Evolutionary conservation across 2,113 vertebrate species (phyloP).

Genomic region (Hyperopisus bebe): DNA sequence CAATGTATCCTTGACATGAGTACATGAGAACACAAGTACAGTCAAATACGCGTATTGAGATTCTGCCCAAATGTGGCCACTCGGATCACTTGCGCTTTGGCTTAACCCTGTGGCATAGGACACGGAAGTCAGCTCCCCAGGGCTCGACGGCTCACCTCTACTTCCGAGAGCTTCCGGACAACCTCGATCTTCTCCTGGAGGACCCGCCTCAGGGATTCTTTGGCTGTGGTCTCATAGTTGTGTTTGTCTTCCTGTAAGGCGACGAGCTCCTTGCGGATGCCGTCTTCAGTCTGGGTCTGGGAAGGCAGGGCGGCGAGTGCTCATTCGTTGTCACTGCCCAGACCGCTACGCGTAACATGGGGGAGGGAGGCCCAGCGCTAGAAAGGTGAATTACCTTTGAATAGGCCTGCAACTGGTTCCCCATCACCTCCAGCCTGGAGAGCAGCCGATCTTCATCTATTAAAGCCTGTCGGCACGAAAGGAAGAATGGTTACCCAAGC

Average conservation of each 20-base stretch:
- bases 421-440: conserved; percentile 96
- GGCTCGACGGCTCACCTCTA: conserved; percentile 70
- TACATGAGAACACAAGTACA: too few species aligned
- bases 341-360: background rate
- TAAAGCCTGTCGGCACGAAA: conserved; percentile 72
- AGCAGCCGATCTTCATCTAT: conserved; percentile 98
- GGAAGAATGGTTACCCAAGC: background rate
- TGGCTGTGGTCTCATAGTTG: conserved; percentile 97
- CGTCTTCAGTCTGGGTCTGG: conserved; percentile 94
- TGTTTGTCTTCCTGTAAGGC: conserved; percentile 97
- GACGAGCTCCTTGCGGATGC: conserved; percentile 89
- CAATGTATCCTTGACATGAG: too few species aligned
- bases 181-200: conserved; percentile 99
- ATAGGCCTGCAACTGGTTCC: conserved; percentile 91
- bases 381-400: conserved; percentile 73
- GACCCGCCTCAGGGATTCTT: conserved; percentile 96
- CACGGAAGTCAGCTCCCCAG: background rate
- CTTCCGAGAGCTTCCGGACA: conserved; percentile 93
- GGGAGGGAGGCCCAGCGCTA: background rate
- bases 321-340: background rate
- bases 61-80: background rate
- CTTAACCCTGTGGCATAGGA: background rate
- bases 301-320: background rate
- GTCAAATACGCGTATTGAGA: too few species aligned
- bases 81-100: background rate